phyloP scores from a whole-genome alignment of 2,113 vertebrate genomes.

The Alosa alosa region DNA sequence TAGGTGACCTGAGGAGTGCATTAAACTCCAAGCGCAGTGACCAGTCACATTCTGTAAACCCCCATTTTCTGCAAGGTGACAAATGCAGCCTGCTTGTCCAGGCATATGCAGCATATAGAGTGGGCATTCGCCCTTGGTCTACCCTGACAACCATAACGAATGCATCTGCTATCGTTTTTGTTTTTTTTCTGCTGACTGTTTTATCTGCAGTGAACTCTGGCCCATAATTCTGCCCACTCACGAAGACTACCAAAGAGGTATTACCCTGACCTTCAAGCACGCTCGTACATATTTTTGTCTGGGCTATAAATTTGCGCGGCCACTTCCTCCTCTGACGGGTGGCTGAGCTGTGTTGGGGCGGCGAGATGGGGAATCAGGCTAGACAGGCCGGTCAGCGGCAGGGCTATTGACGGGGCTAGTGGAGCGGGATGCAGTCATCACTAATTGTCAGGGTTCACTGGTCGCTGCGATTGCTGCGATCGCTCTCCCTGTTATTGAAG shows the following conservation, averaged over 20 bases:
- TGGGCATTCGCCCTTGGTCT: not conserved
- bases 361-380: not conserved
- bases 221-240: not conserved
- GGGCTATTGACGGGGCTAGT: slow-evolving; percentile 34
- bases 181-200: not conserved
- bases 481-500: slow-evolving; percentile 51
- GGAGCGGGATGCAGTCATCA: slow-evolving; percentile 61
- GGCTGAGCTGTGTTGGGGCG: not conserved
- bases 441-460: slow-evolving; percentile 64
- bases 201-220: not conserved
- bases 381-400: not conserved
- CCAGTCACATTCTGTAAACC: not conserved
- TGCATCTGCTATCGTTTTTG: not conserved
- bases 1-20: not conserved
- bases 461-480: slow-evolving; percentile 58
- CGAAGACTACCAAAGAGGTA: not conserved
- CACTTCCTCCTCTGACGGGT: not conserved
- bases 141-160: not conserved
- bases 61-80: not conserved
- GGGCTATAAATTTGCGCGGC: not conserved
- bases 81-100: not conserved
- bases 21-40: not conserved
- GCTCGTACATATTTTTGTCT: not conserved
- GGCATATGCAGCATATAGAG: not conserved
- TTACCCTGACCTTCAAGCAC: not conserved